Evolutionary conservation across 2,113 vertebrate genomes (phyloP), one percentile per base, ranked within the genome.

Genomic region (Catharus minimus): DNA sequence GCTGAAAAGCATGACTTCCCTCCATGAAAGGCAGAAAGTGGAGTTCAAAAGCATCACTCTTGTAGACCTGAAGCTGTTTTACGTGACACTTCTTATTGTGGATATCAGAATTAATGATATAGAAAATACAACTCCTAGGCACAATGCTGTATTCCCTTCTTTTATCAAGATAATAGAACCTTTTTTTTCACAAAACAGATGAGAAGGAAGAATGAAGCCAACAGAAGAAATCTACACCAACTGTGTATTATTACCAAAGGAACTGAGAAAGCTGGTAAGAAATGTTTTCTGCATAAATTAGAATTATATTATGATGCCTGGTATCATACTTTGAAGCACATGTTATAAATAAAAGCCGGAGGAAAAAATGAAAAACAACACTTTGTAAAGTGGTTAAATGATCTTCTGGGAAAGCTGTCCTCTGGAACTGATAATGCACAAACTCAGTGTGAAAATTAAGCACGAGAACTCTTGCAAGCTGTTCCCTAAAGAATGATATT

Each of bases 61-160:
- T 67, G 57, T 28, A 36, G 76, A 73, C 58, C 10, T 92, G 61
- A 68, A 91, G 82, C 36, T 46, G 39, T 95, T 93, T 95, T 68
- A 84, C 5, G 11, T 41, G 39, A 64, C 67, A 88, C 30, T 84
- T 92, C 27, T 90, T 67, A 88, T 71, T 78, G 72, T 68, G 77
- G 61, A 84, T 96, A 91, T 76, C 58, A 36, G 69, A 88, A 90
- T 95, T 93, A 97, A 94, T 91, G 83, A 90, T 43, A 93, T 57
- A 94, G 94, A 95, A 95, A 96, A 95, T 72, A 49, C 22, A 96
- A 80, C 66, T 88, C 10, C 38, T 56, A 74, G 91, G 72, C 68
- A 95, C 26, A 82, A 49, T 69, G 71, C 50, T 27, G 32, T 30
- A 93, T 67, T 66, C 94, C 82, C 50, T 78, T 87, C 43, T 38